These are phyloP conservation scores for Drosophila truncata DNA, from an alignment of 1,140 invertebrate species.

Conservation along the genomic window DNA sequence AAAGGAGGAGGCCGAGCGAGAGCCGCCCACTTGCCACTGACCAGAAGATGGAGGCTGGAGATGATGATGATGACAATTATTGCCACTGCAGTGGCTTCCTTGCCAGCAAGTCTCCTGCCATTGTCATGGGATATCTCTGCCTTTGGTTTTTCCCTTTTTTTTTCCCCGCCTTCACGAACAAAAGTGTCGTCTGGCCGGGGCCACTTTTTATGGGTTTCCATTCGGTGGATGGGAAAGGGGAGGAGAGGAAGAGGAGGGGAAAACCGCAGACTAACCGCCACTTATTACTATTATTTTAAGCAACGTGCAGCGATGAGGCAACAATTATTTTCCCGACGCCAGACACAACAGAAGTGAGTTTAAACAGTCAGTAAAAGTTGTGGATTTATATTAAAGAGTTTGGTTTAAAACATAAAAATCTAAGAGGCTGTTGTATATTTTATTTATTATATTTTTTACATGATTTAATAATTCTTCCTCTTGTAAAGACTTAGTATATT, in stretches of 20 bases:
- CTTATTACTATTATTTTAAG: constrained; percentile 78
- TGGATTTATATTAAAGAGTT: neutral
- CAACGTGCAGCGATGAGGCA: constrained; percentile 79
- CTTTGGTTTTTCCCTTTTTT: constrained; percentile 22
- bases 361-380: constrained; percentile 2
- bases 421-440: neutral
- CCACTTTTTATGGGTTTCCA: constrained; percentile 72
- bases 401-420: no score
- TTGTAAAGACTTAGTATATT: neutral
- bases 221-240: constrained; percentile 24
- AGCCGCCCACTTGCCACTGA: constrained; percentile 75
- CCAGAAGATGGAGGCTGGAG: constrained; percentile 59
- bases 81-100: constrained; percentile 59
- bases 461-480: no score
- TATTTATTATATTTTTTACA: neutral
- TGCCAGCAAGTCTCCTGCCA: constrained; percentile 37
- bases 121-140: constrained; percentile 63
- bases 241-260: constrained; percentile 2
- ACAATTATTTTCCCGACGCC: constrained; percentile 62
- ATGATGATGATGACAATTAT: constrained; percentile 78
- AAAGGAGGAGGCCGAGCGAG: constrained; percentile 14
- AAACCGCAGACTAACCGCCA: constrained; percentile 72
- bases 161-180: constrained; percentile 20
- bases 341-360: constrained; percentile 21
- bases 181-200: constrained; percentile 56